Base-by-base conservation (phyloP, 2,888 invertebrate species). In the Drosophila nigricruria region DNA sequence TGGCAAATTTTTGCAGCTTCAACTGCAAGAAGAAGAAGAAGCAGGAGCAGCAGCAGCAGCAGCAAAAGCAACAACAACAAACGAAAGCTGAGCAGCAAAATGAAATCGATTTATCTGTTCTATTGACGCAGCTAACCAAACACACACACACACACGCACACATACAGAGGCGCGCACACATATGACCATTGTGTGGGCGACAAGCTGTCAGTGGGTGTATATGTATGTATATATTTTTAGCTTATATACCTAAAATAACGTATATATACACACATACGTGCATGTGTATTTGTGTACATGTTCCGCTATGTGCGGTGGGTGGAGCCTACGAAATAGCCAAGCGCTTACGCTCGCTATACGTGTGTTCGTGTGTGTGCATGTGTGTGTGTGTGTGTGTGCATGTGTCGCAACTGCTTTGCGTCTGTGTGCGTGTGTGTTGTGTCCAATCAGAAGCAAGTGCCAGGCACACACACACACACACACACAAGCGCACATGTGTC, bases 31-130 rank as follows among this genome's bases (percentile, higher is more conserved):
- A 74, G 56, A 68, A 65, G 23, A 69, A 36, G 16, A 45, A 40
- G 20, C 12, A 23, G 12, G 2, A 25, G 43, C 1, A 6, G 25
- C 1, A 20, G 20, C 5, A 32, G 42, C 20, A 56, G 40, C 16
- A 54, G 27, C 60, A 43, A 27, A 25, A 25, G 25, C 45, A 25
- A 36, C 38, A 25, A 36, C 38, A 38, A 38, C n/a, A 53, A 38
- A 16, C 20, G 27, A 30, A 65, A 69, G 68, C 59, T 30, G 57
- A 71, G 71, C 65, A 34, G 57, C 54, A 72, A 86, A 71, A 79
- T 71, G 78, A 65, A 84, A 86, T 86, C 86, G 86, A 86, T 86
- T 89, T 86, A 86, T 89, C 84, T 87, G 88, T 83, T 82, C 79
- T 80, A 88, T 88, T 85, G 88, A 81, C 30, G 65, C 66, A 54